Conservation (phyloP, 2,797 vertebrate species). For the Gymnoscopelus microlampas region DNA sequence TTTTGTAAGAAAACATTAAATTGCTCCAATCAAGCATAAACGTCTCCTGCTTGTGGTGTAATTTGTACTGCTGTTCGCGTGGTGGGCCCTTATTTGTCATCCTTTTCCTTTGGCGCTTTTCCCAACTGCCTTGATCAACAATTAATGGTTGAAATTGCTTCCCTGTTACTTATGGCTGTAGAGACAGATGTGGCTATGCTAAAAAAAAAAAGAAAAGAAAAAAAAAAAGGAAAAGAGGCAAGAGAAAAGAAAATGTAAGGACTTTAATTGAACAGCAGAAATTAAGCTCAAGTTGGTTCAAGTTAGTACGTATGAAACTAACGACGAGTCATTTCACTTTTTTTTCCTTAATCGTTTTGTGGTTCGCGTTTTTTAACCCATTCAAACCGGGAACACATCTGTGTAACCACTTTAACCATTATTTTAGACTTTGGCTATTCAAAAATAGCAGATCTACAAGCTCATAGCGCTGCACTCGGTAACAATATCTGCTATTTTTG, state of each 20-base stretch:
- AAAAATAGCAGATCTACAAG: no score
- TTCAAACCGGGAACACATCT: no score
- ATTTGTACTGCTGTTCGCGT: conserved; percentile 87
- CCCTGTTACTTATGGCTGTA: conserved; percentile 81
- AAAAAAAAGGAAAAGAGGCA: conserved; percentile 3
- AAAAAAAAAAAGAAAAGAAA: conserved; percentile 33
- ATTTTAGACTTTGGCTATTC: no score
- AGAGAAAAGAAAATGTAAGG: conserved; percentile 11
- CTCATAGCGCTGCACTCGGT: no score
- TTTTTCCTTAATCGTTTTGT: no score
- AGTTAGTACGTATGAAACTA: conserved; percentile 52
- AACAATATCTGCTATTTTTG: no score
- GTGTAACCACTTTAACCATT: no score
- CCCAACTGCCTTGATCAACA: conserved; percentile 85
- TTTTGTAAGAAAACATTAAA: conserved; percentile 92
- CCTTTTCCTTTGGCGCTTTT: conserved; percentile 86
- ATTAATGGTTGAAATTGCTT: conserved; percentile 87
- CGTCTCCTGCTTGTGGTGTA: conserved; percentile 87
- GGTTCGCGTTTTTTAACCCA: no score
- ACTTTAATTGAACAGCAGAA: conserved; percentile 58
- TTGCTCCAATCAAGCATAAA: conserved; percentile 94
- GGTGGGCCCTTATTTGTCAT: conserved; percentile 88
- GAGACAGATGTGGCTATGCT: conserved; percentile 80
- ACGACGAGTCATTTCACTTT: no score
- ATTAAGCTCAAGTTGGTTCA: conserved; percentile 44